Conservation (phyloP, 2,888 invertebrate species). For the Odontocolon sp. region DNA sequence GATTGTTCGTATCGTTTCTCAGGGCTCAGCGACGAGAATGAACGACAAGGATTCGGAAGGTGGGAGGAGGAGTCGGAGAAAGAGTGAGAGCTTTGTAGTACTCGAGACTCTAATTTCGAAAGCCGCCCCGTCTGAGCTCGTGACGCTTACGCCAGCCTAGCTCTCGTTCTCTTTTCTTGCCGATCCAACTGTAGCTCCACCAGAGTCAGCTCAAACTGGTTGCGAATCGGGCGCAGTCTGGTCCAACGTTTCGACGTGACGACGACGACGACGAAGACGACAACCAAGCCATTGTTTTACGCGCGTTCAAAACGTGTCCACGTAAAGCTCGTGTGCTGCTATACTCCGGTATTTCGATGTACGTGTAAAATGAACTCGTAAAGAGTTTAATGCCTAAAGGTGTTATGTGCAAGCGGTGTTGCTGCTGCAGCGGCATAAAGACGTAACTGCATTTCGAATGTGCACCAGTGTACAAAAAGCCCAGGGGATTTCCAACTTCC, state of each 20-base stretch:
- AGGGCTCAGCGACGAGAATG: background rate
- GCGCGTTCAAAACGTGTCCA: background rate
- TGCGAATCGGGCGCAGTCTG: slow-evolving; percentile 19
- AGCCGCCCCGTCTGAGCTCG: slow-evolving; percentile 10
- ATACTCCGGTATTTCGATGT: slow-evolving; percentile 4
- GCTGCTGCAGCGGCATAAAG: background rate
- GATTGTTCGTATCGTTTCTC: too few relatives aligned
- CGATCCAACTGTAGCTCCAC: slow-evolving; percentile 2
- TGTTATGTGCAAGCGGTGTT: background rate
- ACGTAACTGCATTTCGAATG: slow-evolving; percentile 9
- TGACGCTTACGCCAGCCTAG: slow-evolving; percentile 17
- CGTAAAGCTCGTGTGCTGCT: background rate
- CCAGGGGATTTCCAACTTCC: background rate
- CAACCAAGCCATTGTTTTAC: background rate
- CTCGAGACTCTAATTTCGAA: slow-evolving; percentile 54
- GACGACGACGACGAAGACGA: too few relatives aligned
- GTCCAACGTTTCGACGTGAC: slow-evolving; percentile 9
- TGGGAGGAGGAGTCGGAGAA: background rate
- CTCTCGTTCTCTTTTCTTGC: slow-evolving; percentile 39
- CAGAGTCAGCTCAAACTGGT: background rate
- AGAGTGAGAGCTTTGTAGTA: slow-evolving; percentile 37
- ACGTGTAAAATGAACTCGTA: slow-evolving; percentile 27
- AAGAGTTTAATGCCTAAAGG: slow-evolving; percentile 7
- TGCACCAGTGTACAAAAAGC: background rate
- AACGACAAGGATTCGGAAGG: background rate